phyloP scores from a whole-genome alignment of 23 tunicate genomes.

The Styela plicata region DNA sequence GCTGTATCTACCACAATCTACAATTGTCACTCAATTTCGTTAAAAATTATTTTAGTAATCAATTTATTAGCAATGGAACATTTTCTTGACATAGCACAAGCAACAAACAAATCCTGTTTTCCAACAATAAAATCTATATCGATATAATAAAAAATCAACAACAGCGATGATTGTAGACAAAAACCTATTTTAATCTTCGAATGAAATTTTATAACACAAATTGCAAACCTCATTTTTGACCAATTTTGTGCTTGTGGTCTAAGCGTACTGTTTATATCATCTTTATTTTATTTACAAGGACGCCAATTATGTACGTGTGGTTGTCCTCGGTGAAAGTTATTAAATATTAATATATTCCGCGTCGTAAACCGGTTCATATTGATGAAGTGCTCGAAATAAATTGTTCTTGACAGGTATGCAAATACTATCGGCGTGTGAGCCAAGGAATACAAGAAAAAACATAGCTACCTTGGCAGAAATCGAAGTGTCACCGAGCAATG shows the following conservation, averaged over 20 bases:
- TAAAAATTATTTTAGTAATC: no score
- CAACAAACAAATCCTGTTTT: no score
- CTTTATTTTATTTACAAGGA: background rate
- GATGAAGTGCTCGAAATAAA: background rate
- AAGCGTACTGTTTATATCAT: background rate
- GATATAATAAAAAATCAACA: no score
- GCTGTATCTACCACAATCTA: no score
- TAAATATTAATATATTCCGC: background rate
- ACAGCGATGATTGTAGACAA: no score
- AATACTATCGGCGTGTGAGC: constrained; percentile 38
- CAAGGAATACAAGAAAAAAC: constrained; percentile 23
- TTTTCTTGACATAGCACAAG: no score
- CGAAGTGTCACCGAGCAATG: constrained; percentile 46
- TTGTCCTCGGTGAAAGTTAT: background rate
- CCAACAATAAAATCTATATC: no score
- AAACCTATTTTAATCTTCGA: no score
- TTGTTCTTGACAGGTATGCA: background rate
- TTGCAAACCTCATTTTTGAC: no score
- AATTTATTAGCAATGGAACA: no score
- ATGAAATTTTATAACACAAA: no score
- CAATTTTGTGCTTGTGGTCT: background rate
- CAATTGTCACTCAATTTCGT: no score
- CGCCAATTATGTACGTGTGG: background rate
- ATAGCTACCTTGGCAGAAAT: constrained; percentile 45
- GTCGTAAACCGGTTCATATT: background rate